Conservation (phyloP, 2,113 vertebrate species). For the Picathartes gymnocephalus region DNA sequence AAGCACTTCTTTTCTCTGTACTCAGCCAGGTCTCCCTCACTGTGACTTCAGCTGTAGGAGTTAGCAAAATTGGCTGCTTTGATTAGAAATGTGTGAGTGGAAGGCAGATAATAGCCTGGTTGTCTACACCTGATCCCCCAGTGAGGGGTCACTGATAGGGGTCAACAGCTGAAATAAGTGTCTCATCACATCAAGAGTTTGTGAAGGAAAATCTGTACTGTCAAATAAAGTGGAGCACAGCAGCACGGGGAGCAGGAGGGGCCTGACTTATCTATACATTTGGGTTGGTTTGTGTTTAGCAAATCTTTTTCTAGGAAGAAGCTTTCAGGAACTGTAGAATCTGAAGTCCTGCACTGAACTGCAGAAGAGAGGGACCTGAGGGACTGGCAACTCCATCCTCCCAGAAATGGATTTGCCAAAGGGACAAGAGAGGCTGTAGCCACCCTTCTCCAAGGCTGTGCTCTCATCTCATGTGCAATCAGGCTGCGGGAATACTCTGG, state of each 20-base stretch:
- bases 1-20: background rate
- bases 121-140: constrained; percentile 64
- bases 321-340: background rate
- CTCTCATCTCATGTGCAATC: background rate
- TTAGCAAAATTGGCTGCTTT: constrained; percentile 58
- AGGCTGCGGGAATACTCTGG: background rate
- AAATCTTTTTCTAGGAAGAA: background rate
- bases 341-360: background rate
- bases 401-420: background rate
- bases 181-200: constrained; percentile 43
- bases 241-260: background rate
- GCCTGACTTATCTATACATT: background rate
- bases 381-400: background rate
- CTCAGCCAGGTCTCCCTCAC: constrained; percentile 3
- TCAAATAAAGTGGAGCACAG: constrained; percentile 37
- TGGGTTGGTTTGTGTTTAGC: background rate
- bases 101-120: constrained; percentile 61
- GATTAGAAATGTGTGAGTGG: constrained; percentile 57
- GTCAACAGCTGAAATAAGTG: constrained; percentile 66
- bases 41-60: constrained; percentile 13
- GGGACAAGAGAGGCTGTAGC: background rate
- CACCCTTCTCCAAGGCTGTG: background rate
- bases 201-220: constrained; percentile 12
- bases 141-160: constrained; percentile 55
- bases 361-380: background rate